phyloP scores from a whole-genome alignment of 2,888 invertebrate genomes.

The Trichacis sp. region DNA sequence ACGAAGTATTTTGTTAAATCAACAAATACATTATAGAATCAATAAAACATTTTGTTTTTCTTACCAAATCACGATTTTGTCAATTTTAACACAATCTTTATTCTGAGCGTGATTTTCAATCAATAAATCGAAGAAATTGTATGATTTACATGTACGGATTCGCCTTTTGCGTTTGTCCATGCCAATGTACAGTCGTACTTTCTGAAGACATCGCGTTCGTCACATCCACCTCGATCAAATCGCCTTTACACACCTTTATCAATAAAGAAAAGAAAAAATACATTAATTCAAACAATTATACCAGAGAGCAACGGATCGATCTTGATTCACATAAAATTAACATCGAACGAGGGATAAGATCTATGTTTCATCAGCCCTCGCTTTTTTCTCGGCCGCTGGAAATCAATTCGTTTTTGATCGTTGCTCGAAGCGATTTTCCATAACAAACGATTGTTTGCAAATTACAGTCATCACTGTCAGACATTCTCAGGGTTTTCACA shows the following conservation, averaged over 20 bases:
- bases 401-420: neutral
- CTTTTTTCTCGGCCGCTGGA: neutral
- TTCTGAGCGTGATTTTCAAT: too few relatives aligned
- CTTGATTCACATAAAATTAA: neutral
- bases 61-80: too few relatives aligned
- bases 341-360: neutral
- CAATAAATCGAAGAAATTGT: too few relatives aligned
- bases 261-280: too few relatives aligned
- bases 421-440: neutral
- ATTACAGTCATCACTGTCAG: neutral
- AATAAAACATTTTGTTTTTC: too few relatives aligned
- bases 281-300: too few relatives aligned
- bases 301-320: neutral
- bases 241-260: slow-evolving; percentile 82
- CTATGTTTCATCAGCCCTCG: neutral
- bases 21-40: too few relatives aligned
- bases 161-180: slow-evolving; percentile 84
- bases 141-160: slow-evolving; percentile 89
- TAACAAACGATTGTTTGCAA: neutral
- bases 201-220: slow-evolving; percentile 83
- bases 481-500: neutral
- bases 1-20: too few relatives aligned
- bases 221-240: slow-evolving; percentile 85
- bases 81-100: too few relatives aligned
- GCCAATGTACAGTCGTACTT: slow-evolving; percentile 92